Conservation (phyloP, 2,888 invertebrate genomes). For the Glaucopsyche alexis region DNA sequence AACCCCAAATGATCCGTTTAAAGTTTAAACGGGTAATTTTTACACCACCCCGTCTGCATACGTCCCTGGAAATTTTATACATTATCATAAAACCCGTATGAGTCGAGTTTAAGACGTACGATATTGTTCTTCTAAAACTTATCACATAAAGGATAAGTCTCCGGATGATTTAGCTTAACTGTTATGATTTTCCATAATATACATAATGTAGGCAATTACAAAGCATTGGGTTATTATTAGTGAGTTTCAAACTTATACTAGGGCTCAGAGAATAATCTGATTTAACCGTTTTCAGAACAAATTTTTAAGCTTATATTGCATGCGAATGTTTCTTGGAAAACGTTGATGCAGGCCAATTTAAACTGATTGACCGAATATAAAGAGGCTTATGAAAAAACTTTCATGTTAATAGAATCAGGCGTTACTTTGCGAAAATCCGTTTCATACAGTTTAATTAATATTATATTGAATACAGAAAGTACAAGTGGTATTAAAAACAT, state of each 20-base stretch:
- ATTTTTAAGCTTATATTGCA: too few species aligned
- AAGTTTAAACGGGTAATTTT: conserved; percentile 44
- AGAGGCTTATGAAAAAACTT: too few species aligned
- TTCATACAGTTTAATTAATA: too few species aligned
- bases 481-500: too few species aligned
- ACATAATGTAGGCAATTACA: neutral
- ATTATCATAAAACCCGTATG: conserved; percentile 16
- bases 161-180: neutral
- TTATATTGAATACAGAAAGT: too few species aligned
- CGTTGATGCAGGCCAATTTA: too few species aligned
- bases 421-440: too few species aligned
- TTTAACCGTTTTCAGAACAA: too few species aligned
- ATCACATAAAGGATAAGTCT: neutral
- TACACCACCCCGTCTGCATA: conserved; percentile 36
- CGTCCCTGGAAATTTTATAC: conserved; percentile 21
- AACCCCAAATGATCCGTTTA: conserved; percentile 46
- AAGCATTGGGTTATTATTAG: neutral
- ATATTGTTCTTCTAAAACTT: conserved; percentile 2
- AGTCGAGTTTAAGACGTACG: neutral
- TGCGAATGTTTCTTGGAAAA: neutral
- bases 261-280: too few species aligned
- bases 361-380: too few species aligned
- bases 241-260: neutral
- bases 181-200: neutral
- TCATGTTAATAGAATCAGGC: too few species aligned